Evolutionary conservation across 2,888 invertebrate species (phyloP).

Genomic region (Ecdyonurus torrentis): DNA sequence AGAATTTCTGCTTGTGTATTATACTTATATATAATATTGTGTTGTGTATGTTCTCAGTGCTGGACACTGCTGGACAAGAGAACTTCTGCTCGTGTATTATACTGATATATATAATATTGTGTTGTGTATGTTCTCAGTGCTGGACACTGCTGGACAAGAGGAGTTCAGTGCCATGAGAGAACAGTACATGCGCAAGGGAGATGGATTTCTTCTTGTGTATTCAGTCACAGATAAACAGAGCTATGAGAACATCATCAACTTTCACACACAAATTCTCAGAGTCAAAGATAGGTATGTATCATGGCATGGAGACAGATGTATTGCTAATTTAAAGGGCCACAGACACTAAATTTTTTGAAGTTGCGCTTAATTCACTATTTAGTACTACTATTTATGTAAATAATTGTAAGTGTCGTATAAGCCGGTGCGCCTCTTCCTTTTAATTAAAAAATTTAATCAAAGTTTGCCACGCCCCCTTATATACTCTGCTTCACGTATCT

Average conservation of each 20-base stretch:
- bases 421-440: no score
- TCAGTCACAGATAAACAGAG: constrained; percentile 85
- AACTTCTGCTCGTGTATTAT: constrained; percentile 96
- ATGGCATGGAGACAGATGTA: background rate
- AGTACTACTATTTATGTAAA: no score
- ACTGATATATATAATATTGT: no score
- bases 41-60: constrained; percentile 39
- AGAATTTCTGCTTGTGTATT: constrained; percentile 94
- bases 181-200: constrained; percentile 85
- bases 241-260: constrained; percentile 72
- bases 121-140: constrained; percentile 39
- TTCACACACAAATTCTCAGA: constrained; percentile 77
- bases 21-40: no score
- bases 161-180: constrained; percentile 93
- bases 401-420: no score
- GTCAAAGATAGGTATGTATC: constrained; percentile 66
- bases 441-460: no score
- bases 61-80: constrained; percentile 91
- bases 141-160: constrained; percentile 91
- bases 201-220: constrained; percentile 84
- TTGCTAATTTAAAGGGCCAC: no score
- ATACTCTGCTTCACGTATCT: no score
- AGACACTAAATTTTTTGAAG: no score
- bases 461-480: no score
- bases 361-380: no score